Evolutionary conservation across 2,113 vertebrate species (phyloP), one percentile per base, ranked within the genome.

Genomic region (Psittacus erithacus): DNA sequence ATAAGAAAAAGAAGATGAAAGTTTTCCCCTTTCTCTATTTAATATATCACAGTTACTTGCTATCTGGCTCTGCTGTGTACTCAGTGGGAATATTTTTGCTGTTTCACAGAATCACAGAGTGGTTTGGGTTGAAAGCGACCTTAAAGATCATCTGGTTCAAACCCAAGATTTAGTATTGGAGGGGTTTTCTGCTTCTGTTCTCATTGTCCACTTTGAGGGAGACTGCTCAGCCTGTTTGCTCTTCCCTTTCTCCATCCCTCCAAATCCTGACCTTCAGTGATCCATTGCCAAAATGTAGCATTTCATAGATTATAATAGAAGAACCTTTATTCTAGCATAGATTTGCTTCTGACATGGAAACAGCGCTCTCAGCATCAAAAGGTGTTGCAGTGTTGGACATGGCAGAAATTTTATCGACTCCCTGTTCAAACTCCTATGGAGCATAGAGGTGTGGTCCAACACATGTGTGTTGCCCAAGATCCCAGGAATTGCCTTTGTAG

Each of bases 351-450:
- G 9, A 59, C 5, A 4, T 5, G 29, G 44, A 43, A 69, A 35
- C 11, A 6, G 7, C 24, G 33, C 16, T 13, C n/a, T 38, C 46
- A 17, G 38, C 64, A 65, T 33, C 35, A 62, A 67, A 64, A 33
- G 7, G 7, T 12, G 24, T 44, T 49, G 65, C 60, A 6, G 13
- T 7, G 3, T 17, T 24, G 41, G 35, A 50, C 35, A 13, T 0
- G 1, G 29, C 59, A 57, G 52, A 50, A 49, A 9, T 47, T 22
- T 38, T 20, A 11, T 28, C 8, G 13, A 23, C 33, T 19, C 19
- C 59, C 28, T n/a, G 22, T 16, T 70, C 1, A 2, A n/a, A 31
- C 1, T 1, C 27, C 29, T 11, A 1, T 2, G 23, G n/a, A 59
- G 16, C 49, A 10, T 0, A 6, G 39, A 13, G n/a, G 16, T 19